Evolutionary conservation across 1,140 invertebrate species (phyloP).

Genomic region (Piezodorus guildinii): DNA sequence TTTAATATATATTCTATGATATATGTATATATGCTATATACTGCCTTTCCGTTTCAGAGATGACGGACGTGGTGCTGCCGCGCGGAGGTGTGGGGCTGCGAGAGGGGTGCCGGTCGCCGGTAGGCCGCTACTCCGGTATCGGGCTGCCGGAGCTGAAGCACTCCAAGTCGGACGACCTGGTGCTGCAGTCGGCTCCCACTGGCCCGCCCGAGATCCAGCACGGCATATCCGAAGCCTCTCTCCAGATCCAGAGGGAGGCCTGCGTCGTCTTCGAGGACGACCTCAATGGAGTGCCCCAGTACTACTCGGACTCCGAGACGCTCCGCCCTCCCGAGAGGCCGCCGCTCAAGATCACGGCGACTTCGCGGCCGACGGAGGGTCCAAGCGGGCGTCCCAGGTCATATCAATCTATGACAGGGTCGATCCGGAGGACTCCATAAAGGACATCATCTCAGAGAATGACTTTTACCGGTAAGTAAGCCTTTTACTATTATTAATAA

Average conservation of each 20-base stretch:
- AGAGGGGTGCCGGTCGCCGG: constrained; percentile 28
- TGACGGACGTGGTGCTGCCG: neutral
- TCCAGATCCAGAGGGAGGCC: constrained; percentile 31
- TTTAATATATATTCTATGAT: no score
- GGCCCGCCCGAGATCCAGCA: constrained; percentile 35
- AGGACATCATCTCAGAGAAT: constrained; percentile 50
- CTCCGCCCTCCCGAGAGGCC: constrained; percentile 24
- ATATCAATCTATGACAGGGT: constrained; percentile 36
- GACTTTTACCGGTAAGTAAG: constrained; percentile 46
- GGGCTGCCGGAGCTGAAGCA: constrained; percentile 30
- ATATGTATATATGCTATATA: no score
- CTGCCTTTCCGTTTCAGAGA: neutral
- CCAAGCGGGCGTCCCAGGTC: constrained; percentile 27
- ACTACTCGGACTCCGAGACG: constrained; percentile 32
- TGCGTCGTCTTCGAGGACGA: constrained; percentile 32
- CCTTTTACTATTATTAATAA: neutral
- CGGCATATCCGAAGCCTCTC: constrained; percentile 30
- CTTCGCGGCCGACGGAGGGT: constrained; percentile 25
- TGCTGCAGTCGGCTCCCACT: constrained; percentile 34
- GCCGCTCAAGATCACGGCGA: constrained; percentile 31
- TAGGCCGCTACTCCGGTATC: constrained; percentile 33
- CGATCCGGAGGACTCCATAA: constrained; percentile 50
- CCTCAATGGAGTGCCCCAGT: constrained; percentile 24
- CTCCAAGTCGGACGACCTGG: constrained; percentile 33
- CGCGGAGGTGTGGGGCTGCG: constrained; percentile 17